phyloP scores from a whole-genome alignment of 2,888 invertebrate species.

The Vannuccia rotundouncinata region DNA sequence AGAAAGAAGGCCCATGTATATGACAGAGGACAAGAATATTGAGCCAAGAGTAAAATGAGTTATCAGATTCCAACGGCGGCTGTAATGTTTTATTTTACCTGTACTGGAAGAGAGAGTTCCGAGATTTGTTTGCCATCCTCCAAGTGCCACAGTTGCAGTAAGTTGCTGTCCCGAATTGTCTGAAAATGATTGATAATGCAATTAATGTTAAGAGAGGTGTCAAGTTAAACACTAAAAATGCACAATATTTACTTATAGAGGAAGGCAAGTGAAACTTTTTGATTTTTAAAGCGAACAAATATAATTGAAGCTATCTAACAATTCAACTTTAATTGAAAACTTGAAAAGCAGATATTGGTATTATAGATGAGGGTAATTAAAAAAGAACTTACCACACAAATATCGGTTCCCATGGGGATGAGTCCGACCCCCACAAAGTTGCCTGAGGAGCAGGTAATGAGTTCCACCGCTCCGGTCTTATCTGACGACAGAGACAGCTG shows the following conservation, averaged over 20 bases:
- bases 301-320: background rate
- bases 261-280: background rate
- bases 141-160: background rate
- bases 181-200: background rate
- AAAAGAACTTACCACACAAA: background rate
- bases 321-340: background rate
- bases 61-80: too few relatives aligned
- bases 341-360: background rate
- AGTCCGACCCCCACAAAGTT: background rate
- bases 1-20: too few relatives aligned
- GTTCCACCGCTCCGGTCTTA: background rate
- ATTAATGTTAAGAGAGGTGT: too few relatives aligned
- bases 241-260: too few relatives aligned
- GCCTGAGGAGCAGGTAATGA: background rate
- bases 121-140: background rate
- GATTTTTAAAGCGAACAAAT: background rate
- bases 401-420: background rate
- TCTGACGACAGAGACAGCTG: background rate
- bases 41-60: too few relatives aligned
- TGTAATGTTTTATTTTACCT: too few relatives aligned
- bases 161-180: background rate
- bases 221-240: too few relatives aligned
- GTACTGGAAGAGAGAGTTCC: background rate
- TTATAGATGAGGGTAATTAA: too few relatives aligned
- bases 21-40: too few relatives aligned